Percentiles rank a stretch among this genome's conserved stretches.
Evolutionary conservation across 2,797 vertebrate species (phyloP).

Genomic region (Sarcoramphus papa): DNA sequence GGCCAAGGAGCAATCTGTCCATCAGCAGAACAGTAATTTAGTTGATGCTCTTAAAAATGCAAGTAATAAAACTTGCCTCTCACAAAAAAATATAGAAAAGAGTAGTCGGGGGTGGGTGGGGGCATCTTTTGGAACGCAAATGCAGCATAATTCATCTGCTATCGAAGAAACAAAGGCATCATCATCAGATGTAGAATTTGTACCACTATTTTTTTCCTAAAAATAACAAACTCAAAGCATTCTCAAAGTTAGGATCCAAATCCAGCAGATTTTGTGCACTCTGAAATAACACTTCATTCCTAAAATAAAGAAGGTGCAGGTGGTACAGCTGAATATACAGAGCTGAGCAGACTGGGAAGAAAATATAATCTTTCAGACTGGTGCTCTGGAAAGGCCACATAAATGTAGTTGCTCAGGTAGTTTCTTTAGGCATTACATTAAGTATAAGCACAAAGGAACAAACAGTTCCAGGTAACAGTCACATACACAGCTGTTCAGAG

Average conservation of each 20-base stretch:
- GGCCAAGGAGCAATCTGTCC: background rate
- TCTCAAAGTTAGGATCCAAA: background rate
- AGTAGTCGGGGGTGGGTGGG: rapidly evolving
- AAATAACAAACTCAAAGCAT: background rate
- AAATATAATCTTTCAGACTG: constrained; percentile 1
- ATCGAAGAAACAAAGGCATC: background rate
- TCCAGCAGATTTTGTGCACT: background rate
- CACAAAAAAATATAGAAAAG: background rate
- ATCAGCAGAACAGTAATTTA: background rate
- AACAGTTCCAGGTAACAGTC: constrained; percentile 18
- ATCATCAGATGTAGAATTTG: background rate
- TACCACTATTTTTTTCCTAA: background rate
- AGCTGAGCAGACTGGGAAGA: constrained; percentile 26
- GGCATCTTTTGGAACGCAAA: background rate
- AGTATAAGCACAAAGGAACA: constrained; percentile 36
- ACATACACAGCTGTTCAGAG: background rate
- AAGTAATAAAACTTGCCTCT: background rate
- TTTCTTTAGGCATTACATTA: constrained; percentile 61
- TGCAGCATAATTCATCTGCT: background rate
- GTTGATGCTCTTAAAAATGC: background rate
- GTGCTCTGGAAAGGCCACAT: constrained; percentile 75
- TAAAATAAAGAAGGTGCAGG: background rate
- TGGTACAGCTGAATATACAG: constrained; percentile 54
- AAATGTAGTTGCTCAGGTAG: constrained; percentile 50
- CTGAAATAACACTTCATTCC: background rate